Conservation (phyloP, 2,113 vertebrate species). For the Sialia sialis region DNA sequence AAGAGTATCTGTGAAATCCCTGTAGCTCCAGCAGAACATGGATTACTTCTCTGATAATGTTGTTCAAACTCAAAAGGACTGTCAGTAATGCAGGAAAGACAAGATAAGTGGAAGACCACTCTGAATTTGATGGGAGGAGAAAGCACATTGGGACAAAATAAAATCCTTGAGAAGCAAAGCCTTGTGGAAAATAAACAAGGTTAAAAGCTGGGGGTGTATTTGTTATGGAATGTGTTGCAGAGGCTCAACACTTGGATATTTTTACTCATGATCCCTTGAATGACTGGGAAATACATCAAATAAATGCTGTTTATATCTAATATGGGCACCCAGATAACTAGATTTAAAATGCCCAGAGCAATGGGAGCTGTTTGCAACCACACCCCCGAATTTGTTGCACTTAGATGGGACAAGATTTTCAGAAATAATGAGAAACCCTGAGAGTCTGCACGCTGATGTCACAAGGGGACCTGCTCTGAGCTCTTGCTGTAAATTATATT, state of each 20-base stretch:
- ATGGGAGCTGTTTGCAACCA: background rate
- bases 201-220: background rate
- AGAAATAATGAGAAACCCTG: background rate
- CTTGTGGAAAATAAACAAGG: background rate
- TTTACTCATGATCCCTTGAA: background rate
- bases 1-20: background rate
- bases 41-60: background rate
- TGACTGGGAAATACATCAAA: background rate
- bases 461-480: background rate
- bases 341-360: background rate
- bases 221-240: background rate
- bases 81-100: background rate
- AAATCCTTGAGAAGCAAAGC: background rate
- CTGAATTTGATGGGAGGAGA: background rate
- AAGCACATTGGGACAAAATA: background rate
- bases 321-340: background rate
- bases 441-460: background rate
- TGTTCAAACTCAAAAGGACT: background rate
- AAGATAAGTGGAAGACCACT: background rate
- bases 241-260: background rate
- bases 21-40: background rate
- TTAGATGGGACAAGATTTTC: background rate
- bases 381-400: background rate
- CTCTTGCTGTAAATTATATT: background rate
- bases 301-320: background rate